Evolutionary conservation across 2,888 invertebrate species (phyloP), one percentile per base, ranked within the genome.

Genomic region (Oxyscelio sp.): DNA sequence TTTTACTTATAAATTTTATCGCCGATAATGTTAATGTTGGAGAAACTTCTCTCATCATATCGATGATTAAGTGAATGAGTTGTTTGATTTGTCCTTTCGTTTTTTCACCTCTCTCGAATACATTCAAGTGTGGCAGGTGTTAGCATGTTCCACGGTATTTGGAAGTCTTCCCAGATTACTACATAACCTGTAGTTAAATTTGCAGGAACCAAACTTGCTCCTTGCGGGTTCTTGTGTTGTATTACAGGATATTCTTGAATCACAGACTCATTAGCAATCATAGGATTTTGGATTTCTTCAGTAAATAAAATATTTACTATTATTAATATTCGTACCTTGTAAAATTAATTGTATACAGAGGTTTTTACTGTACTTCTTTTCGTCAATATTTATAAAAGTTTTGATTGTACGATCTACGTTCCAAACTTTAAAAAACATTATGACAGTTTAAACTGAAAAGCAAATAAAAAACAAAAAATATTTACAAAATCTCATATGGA

Each of bases 111-210:
- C 4, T 50, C 0, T 48, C 48, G 8, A 59, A 50, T 50, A 15
- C n/a, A 9, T 22, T 65, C 34, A 19, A n/a, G 2, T 38, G 59
- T 59, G 1, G 48, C 1, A 13, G 73, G 40, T 52, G 59, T 1
- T 15, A 61, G 4, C 73, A 73, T 73, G 13, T 73, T 40, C 73
- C 73, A 73, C 13, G 73, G 73, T 19, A 73, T 40, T 1, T n/a
- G 1, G 21, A 61, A 61, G 11, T 61, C 17, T 2, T 61, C 24
- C 61, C 43, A 61, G 0, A 61, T 22, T n/a, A n/a, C n/a, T n/a
- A n/a, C n/a, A n/a, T n/a, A n/a, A n/a, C n/a, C n/a, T n/a, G n/a
- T n/a, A n/a, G n/a, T n/a, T n/a, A n/a, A n/a, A n/a, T n/a, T n/a
- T n/a, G n/a, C n/a, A n/a, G n/a, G n/a, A n/a, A n/a, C n/a, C n/a